Percentiles rank a stretch among this genome's conserved stretches.
Conservation (phyloP, 2,797 vertebrate genomes). For the Paedocypris micromegethes region DNA sequence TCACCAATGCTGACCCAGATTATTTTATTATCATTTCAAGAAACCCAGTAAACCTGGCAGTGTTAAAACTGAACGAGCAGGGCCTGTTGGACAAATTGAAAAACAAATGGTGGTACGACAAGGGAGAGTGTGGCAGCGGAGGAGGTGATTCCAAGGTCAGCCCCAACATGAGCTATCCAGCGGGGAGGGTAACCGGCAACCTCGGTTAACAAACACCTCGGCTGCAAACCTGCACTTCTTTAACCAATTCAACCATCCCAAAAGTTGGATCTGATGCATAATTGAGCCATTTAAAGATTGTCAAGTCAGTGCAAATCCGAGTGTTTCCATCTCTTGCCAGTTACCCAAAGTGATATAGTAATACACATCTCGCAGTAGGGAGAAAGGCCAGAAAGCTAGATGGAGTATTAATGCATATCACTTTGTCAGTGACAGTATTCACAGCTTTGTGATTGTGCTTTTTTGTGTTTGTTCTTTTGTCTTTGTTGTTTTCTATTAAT, state of each 20-base stretch:
- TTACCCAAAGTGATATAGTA: conserved; percentile 99
- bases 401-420: conserved; percentile 96
- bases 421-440: conserved; percentile 77
- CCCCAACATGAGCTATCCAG: conserved; percentile 81
- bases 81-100: conserved; percentile 99
- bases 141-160: conserved; percentile 99
- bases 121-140: conserved; percentile 98
- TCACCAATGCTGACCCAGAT: conserved; percentile 84
- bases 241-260: not conserved
- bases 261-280: not conserved
- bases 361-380: conserved; percentile 95
- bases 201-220: conserved; percentile 56
- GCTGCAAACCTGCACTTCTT: conserved; percentile 23
- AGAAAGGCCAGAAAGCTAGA: conserved; percentile 79
- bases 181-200: conserved; percentile 93
- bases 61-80: conserved; percentile 99
- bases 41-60: conserved; percentile 99
- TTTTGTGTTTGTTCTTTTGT: conserved; percentile 37
- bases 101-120: conserved; percentile 99
- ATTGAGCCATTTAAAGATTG: not conserved
- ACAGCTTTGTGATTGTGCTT: conserved; percentile 57
- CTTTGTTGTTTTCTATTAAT: conserved; percentile 42
- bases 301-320: conserved; percentile 48
- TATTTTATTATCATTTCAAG: conserved; percentile 91
- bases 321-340: conserved; percentile 84